These are phyloP conservation scores for Yponomeuta sedellus DNA, from an alignment of 2,888 invertebrate genomes.

Conservation along the genomic window DNA sequence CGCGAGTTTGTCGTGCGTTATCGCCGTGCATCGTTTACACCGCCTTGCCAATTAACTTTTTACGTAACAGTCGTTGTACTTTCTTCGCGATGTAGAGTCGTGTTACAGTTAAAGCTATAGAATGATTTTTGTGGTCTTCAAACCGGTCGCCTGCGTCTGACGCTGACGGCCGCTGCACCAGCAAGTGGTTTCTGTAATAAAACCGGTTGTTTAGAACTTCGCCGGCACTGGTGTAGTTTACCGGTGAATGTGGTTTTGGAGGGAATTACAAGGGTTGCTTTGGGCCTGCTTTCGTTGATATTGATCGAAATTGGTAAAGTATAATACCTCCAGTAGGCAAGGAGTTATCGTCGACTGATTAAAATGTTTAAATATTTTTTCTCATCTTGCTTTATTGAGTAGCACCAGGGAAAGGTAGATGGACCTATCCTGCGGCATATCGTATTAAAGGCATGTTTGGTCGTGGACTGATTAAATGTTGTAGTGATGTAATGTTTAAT, in stretches of 20 bases:
- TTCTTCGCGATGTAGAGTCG: constrained; percentile 8
- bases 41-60: constrained; percentile 15
- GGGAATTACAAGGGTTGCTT: neutral
- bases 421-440: too few relatives aligned
- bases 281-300: neutral
- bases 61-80: constrained; percentile 10
- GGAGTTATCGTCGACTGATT: too few relatives aligned
- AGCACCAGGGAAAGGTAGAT: too few relatives aligned
- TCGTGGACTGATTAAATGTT: too few relatives aligned
- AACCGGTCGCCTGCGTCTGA: neutral
- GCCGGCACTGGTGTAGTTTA: neutral
- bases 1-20: constrained; percentile 15
- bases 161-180: neutral
- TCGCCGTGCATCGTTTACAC: constrained; percentile 15
- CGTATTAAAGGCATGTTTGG: too few relatives aligned
- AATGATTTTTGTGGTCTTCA: constrained; percentile 8
- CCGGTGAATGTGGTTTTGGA: neutral
- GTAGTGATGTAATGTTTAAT: too few relatives aligned
- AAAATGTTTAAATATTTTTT: too few relatives aligned
- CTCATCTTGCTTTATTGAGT: too few relatives aligned
- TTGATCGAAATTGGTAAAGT: too few relatives aligned
- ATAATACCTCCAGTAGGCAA: too few relatives aligned
- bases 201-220: constrained; percentile 1
- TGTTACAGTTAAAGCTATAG: neutral
- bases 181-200: neutral